Conservation (phyloP, 2,797 vertebrate species). For the Avahi laniger region DNA sequence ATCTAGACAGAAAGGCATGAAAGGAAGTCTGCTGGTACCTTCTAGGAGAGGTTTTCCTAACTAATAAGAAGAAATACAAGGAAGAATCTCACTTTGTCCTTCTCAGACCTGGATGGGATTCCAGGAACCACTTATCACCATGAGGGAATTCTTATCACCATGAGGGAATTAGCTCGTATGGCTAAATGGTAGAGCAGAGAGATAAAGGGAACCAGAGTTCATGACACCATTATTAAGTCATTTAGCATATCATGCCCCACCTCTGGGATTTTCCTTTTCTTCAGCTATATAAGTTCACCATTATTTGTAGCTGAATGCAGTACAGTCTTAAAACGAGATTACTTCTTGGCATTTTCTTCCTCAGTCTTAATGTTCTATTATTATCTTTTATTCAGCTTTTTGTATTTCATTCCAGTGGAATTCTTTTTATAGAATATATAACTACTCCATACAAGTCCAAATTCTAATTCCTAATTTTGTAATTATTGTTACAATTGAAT, state of each 20-base stretch:
- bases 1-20: neutral
- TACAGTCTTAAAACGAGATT: neutral
- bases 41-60: neutral
- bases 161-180: neutral
- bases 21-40: neutral
- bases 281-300: neutral
- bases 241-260: neutral
- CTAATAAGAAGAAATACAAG: neutral
- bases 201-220: neutral
- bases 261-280: neutral
- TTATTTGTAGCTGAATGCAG: neutral
- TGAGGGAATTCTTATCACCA: neutral
- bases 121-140: neutral
- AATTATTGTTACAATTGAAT: slow-evolving; percentile 56
- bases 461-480: slow-evolving; percentile 54
- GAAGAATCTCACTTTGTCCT: neutral
- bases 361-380: slow-evolving; percentile 52
- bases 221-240: neutral
- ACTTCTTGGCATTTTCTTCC: neutral
- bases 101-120: neutral
- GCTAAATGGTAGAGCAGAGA: neutral
- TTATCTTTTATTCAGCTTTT: slow-evolving; percentile 43
- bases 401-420: slow-evolving; percentile 33
- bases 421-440: slow-evolving; percentile 52
- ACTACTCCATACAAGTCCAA: slow-evolving; percentile 32